A percentile compares a stretch with the other conserved stretches of the same genome.
phyloP scores from a whole-genome alignment of 2,797 vertebrate species.

The Distichodus sexfasciatus region DNA sequence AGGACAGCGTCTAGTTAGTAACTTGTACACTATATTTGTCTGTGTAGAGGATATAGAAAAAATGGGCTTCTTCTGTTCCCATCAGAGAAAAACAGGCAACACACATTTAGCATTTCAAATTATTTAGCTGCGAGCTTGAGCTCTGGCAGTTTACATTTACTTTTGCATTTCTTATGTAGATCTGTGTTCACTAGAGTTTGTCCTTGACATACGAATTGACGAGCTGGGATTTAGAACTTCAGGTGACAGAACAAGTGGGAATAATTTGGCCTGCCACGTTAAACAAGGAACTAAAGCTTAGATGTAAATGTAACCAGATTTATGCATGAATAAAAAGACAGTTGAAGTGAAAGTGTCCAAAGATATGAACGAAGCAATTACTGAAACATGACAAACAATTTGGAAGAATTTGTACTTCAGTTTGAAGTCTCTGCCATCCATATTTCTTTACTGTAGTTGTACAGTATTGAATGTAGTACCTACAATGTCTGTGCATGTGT shows the following conservation, averaged over 20 bases:
- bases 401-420: not conserved
- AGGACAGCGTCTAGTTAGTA: slow-evolving; percentile 1
- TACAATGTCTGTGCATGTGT: no score
- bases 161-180: not conserved
- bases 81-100: not conserved
- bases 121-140: slow-evolving; percentile 2
- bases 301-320: not conserved
- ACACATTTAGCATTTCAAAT: slow-evolving; percentile 23
- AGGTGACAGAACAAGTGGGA: not conserved
- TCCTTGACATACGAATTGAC: not conserved
- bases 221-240: not conserved
- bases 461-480: not conserved
- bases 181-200: slow-evolving; percentile 14
- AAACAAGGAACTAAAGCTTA: not conserved
- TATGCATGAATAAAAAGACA: slow-evolving; percentile 3
- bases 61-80: not conserved
- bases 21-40: slow-evolving; percentile 10
- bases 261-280: slow-evolving; percentile 3
- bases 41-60: slow-evolving; percentile 16
- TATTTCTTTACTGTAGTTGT: no score
- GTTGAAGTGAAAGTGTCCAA: not conserved
- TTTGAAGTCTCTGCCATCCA: not conserved
- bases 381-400: not conserved
- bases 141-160: slow-evolving; percentile 16
- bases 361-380: not conserved